Base-by-base conservation (phyloP, 2,888 invertebrate species). In the Drosophila histrio region DNA sequence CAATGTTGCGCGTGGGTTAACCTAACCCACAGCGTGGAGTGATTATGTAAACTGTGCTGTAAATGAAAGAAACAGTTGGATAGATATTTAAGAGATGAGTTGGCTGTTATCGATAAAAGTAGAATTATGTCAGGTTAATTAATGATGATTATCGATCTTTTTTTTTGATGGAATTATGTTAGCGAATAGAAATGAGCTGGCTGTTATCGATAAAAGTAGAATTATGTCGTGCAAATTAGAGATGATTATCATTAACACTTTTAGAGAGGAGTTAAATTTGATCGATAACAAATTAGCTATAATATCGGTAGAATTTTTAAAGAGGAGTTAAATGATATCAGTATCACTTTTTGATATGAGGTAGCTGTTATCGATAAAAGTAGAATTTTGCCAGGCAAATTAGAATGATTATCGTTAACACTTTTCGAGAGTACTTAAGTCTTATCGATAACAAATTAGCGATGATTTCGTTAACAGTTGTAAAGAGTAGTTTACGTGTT, bases 1-100 rank as follows among this genome's bases (percentile, higher is more conserved):
- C 56, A 68, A 63, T 68, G 65, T 64, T 73, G 53, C 73, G 68
- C 68, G 67, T 67, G 72, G 68, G n/a, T 39, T 50, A 54, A 36
- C 50, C 34, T 21, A n/a, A 52, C 19, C 8, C 32, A 32, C 21
- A 44, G 21, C 15, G 30, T 8, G 13, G 13, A 19, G 11, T 1
- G 19, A 53, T 58, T 68, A 62, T 68, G 39, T 57, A 67, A 66
- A 64, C 56, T 22, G 13, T 15, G 8, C 24, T 38, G n/a, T 24
- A n/a, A 32, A 39, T 17, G n/a, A n/a, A n/a, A n/a, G n/a, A n/a
- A 43, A 21, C 50, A 49, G 30, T 21, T 43, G 36, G 47, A 43
- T 34, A 38, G 13, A 13, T 13, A 24, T 7, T 43, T 24, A 19
- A 11, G 36, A 19, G 1, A 2, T 3, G 9, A 38, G n/a, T 21